A percentile compares a stretch with the other conserved stretches of the same genome.
Evolutionary conservation across 1,140 invertebrate species (phyloP).

Genomic region (Drosophila pachea): DNA sequence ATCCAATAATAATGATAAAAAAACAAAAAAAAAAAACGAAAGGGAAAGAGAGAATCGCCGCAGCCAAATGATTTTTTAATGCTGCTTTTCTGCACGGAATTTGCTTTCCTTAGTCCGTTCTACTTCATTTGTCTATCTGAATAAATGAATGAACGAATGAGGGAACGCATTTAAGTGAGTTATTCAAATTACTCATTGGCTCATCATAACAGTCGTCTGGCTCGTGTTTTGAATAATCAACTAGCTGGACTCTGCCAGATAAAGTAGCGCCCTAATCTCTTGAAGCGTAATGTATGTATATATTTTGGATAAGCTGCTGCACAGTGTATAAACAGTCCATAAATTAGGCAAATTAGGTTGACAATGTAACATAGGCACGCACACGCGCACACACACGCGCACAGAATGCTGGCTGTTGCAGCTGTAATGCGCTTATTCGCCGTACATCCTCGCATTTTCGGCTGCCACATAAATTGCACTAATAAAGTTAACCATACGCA

Average conservation of each 20-base stretch:
- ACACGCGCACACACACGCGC: conserved; percentile 13
- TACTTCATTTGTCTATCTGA: conserved; percentile 2
- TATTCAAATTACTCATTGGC: conserved; percentile 12
- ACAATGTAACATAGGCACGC: conserved; percentile 27
- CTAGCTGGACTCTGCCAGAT: not conserved
- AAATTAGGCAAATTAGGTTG: conserved; percentile 41
- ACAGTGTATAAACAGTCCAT: conserved; percentile 24
- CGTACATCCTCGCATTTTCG: conserved; percentile 26
- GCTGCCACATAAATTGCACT: conserved; percentile 63
- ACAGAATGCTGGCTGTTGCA: conserved; percentile 22
- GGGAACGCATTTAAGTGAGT: conserved; percentile 4
- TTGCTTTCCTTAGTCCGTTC: conserved; percentile 1
- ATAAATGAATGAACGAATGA: conserved; percentile 2
- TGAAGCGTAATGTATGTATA: not conserved
- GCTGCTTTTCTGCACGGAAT: conserved; percentile 5
- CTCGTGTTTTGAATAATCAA: conserved; percentile 6
- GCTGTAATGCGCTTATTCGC: conserved; percentile 56
- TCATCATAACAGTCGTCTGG: conserved; percentile 5
- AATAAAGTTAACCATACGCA: conserved; percentile 74
- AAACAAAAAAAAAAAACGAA: not conserved
- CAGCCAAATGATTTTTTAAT: conserved; percentile 37
- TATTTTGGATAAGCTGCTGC: not conserved
- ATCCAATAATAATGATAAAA: too few relatives aligned
- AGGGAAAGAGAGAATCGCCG: not conserved
- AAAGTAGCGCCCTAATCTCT: conserved; percentile 1